A percentile compares a stretch with the other conserved stretches of the same genome.
Evolutionary conservation across 2,113 vertebrate species (phyloP).

Genomic region (Pygoscelis antarcticus): DNA sequence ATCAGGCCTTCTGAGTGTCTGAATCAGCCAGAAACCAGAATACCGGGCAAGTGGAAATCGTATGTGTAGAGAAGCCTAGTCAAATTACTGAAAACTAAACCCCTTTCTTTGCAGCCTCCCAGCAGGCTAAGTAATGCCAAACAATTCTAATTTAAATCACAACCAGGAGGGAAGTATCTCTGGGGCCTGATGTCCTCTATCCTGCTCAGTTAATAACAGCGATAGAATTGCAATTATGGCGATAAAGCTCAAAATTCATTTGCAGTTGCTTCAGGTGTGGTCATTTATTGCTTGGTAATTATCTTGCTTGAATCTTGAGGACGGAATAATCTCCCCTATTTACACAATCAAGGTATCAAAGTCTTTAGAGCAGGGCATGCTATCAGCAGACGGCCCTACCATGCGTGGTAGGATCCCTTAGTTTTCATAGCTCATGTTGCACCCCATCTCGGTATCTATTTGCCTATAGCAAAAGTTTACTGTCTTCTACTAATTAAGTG

Average conservation of each 20-base stretch:
- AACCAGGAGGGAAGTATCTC: not conserved
- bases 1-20: not conserved
- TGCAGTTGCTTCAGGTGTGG: constrained; percentile 15
- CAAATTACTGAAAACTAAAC: no score
- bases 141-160: not conserved
- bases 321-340: constrained; percentile 45
- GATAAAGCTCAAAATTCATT: constrained; percentile 38
- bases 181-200: not conserved
- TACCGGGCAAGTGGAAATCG: not conserved
- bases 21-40: not conserved
- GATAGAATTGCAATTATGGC: not conserved
- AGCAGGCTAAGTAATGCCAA: not conserved
- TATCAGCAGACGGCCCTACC: constrained; percentile 2
- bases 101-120: not conserved
- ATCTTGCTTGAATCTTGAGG: constrained; percentile 34
- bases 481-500: not conserved
- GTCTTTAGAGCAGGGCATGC: not conserved
- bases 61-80: not conserved
- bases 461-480: not conserved
- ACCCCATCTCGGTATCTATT: not conserved
- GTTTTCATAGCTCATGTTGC: not conserved
- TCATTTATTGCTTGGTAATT: constrained; percentile 68
- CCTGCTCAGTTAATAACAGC: not conserved
- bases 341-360: constrained; percentile 65
- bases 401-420: not conserved